Evolutionary conservation across 2,888 invertebrate species (phyloP).

Genomic region (Linnaemya vulpina): DNA sequence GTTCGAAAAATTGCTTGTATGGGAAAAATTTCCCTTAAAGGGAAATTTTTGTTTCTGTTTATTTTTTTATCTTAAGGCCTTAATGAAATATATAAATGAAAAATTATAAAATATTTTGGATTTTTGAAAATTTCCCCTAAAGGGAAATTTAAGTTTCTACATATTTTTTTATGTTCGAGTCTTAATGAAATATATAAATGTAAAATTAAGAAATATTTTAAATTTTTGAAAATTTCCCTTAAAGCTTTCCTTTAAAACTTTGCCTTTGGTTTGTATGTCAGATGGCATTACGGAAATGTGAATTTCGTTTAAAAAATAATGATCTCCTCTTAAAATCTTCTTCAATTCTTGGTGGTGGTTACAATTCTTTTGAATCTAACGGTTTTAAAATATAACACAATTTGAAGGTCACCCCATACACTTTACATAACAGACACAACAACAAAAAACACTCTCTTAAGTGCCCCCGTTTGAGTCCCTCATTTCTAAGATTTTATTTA

Average conservation of each 20-base stretch:
- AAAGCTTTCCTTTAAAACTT: too few species aligned
- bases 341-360: neutral
- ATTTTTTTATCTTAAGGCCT: too few species aligned
- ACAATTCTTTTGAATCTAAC: neutral
- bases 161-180: too few species aligned
- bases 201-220: too few species aligned
- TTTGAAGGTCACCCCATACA: neutral
- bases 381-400: neutral
- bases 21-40: neutral
- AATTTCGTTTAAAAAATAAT: too few species aligned
- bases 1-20: neutral
- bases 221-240: neutral
- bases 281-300: neutral
- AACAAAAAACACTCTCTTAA: neutral
- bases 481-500: constrained; percentile 16
- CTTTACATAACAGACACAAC: neutral
- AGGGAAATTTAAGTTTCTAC: too few species aligned
- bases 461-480: constrained; percentile 5
- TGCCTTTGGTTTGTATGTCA: neutral
- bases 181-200: too few species aligned
- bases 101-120: too few species aligned
- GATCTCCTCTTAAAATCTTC: neutral
- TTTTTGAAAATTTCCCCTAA: neutral
- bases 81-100: too few species aligned
- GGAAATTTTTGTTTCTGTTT: constrained; percentile 9